Conservation (phyloP, 2,888 invertebrate genomes). For the Copidosoma aretas region DNA sequence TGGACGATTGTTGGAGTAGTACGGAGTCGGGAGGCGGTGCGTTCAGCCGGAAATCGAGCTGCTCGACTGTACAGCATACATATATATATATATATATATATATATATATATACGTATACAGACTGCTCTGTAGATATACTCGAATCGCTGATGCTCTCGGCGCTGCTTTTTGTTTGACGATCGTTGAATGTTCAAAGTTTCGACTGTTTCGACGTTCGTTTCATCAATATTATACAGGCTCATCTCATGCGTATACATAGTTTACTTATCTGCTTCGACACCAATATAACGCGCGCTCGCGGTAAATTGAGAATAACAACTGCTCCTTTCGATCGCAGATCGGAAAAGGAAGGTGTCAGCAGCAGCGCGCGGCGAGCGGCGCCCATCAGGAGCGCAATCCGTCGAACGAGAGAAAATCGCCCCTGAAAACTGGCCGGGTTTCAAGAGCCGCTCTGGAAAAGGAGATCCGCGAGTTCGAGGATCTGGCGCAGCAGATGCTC, state of each 20-base stretch:
- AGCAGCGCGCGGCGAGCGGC: conserved; percentile 13
- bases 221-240: too few species aligned
- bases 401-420: conserved; percentile 24
- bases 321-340: conserved; percentile 8
- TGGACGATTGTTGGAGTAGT: conserved; percentile 30
- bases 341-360: conserved; percentile 32
- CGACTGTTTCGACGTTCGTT: too few species aligned
- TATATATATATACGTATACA: too few species aligned
- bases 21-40: conserved; percentile 30
- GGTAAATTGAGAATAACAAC: too few species aligned
- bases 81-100: too few species aligned
- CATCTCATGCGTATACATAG: too few species aligned
- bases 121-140: too few species aligned
- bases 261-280: too few species aligned
- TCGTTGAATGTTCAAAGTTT: too few species aligned
- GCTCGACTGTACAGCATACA: not conserved
- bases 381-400: conserved; percentile 18
- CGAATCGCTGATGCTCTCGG: too few species aligned
- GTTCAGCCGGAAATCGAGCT: conserved; percentile 21
- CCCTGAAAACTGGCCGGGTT: conserved; percentile 46
- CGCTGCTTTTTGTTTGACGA: too few species aligned
- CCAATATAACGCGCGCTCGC: too few species aligned
- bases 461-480: conserved; percentile 63
- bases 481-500: conserved; percentile 64
- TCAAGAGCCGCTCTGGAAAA: conserved; percentile 59